Evolutionary conservation across 2,888 invertebrate species (phyloP).

Genomic region (Neria commutata): DNA sequence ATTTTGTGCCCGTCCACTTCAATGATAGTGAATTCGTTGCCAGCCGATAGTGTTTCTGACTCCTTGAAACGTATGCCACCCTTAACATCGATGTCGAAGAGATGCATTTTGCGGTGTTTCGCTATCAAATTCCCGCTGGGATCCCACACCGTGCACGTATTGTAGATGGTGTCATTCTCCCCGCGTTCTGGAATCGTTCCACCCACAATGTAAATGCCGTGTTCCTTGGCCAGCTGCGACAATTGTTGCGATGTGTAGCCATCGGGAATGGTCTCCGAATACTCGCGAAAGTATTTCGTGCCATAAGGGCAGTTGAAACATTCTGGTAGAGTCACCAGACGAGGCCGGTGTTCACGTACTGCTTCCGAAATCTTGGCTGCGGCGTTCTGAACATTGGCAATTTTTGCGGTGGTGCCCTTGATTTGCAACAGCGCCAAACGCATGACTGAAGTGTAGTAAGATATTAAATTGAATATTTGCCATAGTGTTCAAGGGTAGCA

Average conservation of each 20-base stretch:
- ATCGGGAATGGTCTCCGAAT: conserved; percentile 82
- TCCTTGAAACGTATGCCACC: conserved; percentile 92
- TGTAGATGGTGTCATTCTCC: conserved; percentile 69
- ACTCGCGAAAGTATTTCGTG: conserved; percentile 80
- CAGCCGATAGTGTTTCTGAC: conserved; percentile 81
- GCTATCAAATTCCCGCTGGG: conserved; percentile 78
- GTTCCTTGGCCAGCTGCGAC: conserved; percentile 76
- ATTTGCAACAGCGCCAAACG: conserved; percentile 82
- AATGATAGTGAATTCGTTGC: conserved; percentile 76
- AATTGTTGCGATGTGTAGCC: conserved; percentile 77
- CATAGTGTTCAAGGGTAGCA: no score
- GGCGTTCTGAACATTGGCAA: conserved; percentile 77
- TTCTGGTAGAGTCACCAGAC: conserved; percentile 77
- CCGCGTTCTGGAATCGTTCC: conserved; percentile 88
- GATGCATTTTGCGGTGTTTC: conserved; percentile 87
- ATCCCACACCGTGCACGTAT: conserved; percentile 88
- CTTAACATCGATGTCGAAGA: conserved; percentile 95
- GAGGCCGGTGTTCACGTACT: conserved; percentile 67
- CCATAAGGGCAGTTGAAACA: conserved; percentile 97
- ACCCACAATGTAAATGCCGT: conserved; percentile 81
- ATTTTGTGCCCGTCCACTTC: conserved; percentile 74
- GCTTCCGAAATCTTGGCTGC: conserved; percentile 70
- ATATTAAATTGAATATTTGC: no score
- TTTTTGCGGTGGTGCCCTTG: conserved; percentile 76
- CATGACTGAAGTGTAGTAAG: conserved; percentile 39